Base-by-base conservation (phyloP, 2,797 vertebrate species). In the Diplodus puntazzo region DNA sequence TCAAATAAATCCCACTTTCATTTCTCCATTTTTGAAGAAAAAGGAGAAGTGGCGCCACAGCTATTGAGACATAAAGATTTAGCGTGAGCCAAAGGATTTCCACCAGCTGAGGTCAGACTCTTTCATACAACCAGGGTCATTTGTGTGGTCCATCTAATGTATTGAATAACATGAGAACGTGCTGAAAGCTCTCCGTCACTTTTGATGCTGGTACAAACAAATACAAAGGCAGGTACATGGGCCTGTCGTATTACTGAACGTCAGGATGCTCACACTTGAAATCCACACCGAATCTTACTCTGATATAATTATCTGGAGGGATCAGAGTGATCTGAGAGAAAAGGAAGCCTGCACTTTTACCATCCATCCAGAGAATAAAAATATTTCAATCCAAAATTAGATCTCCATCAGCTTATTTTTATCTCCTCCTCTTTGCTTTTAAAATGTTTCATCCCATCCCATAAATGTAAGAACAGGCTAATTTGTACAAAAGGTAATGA, bases 1-100 rank as follows among this genome's bases (percentile, higher is more conserved):
- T 20, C 42, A 39, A 77, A 57, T 59, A 13, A 21, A 57, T 62
- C 49, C 6, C 5, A 48, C 12, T 72, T 80, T 77, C 23, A 71
- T 69, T 72, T 75, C 48, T 27, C 3, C 1, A 0, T 66, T 63
- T 39, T 58, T 27, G 34, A 20, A 21, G n/a, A 62, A 66, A 45
- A 80, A 34, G 2, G 45, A 52, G 68, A 80, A 79, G 61, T 52
- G 23, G 61, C 17, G 18, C 5, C 14, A 34, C 2, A 3, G 23
- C 49, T 30, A 53, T 17, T 21, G 1, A 62, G 18, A 54, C 59
- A 11, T 55, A 45, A 21, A 80, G n/a, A 55, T 1, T 25, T 23
- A 69, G 34, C 1, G 1, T 1, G 58, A 30, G 17, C 5, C 16
- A 4, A 2, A n/a, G 8, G 14, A 59, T 60, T 20, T 21, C 11